These are phyloP conservation scores for Gobius niger DNA, from an alignment of 2,113 vertebrate genomes.

Conservation along the genomic window DNA sequence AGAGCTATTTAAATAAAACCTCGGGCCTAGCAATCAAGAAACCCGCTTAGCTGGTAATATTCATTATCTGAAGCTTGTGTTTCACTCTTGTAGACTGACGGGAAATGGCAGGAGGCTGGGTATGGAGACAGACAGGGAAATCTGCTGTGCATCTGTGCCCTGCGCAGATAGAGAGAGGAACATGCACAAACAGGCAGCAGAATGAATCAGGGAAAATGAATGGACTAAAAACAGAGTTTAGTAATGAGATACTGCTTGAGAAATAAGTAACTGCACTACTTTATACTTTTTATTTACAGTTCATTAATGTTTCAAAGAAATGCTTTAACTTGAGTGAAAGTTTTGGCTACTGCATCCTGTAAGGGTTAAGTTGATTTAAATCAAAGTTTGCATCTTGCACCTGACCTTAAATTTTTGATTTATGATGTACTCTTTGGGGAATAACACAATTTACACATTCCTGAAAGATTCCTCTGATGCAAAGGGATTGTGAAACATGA, in stretches of 20 bases:
- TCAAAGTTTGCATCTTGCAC: too few relatives aligned
- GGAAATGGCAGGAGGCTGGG: not conserved
- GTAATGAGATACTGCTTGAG: slow-evolving; percentile 4
- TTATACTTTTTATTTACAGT: too few relatives aligned
- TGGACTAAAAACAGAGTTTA: not conserved
- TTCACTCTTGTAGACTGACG: not conserved
- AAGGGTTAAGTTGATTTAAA: too few relatives aligned
- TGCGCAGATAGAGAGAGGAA: slow-evolving; percentile 4
- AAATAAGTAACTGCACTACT: too few relatives aligned
- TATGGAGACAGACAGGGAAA: not conserved
- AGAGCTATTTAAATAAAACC: slow-evolving; percentile 74
- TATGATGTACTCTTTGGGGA: too few relatives aligned
- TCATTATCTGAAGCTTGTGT: slow-evolving; percentile 33
- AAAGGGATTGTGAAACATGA: too few relatives aligned
- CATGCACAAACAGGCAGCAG: slow-evolving; percentile 7
- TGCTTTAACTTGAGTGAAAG: too few relatives aligned
- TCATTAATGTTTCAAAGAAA: too few relatives aligned
- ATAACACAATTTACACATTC: too few relatives aligned
- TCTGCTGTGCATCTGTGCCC: not conserved
- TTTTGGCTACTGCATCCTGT: too few relatives aligned
- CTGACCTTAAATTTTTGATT: too few relatives aligned
- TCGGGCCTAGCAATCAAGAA: slow-evolving; percentile 54
- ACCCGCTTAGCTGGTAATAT: slow-evolving; percentile 50
- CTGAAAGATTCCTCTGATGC: too few relatives aligned
- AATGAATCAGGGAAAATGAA: not conserved